These are phyloP conservation scores for Drosophila sproati DNA, from an alignment of 1,140 invertebrate species.

Conservation along the genomic window DNA sequence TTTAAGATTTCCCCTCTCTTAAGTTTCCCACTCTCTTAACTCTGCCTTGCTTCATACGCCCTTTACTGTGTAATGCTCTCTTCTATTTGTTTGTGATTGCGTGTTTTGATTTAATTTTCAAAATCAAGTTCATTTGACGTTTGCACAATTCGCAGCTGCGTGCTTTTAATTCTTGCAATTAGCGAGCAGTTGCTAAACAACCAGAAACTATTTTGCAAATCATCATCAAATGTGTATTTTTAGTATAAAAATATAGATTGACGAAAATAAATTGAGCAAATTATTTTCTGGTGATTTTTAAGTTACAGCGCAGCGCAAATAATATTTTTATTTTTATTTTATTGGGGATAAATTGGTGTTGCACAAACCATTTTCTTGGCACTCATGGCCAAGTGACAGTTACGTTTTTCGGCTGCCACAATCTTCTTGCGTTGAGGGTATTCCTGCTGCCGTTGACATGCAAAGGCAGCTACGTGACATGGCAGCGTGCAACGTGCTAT, in stretches of 20 bases:
- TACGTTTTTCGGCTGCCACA: slow-evolving; percentile 33
- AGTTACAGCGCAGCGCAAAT: not conserved
- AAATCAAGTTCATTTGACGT: slow-evolving; percentile 27
- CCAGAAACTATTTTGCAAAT: slow-evolving; percentile 21
- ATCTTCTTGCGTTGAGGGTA: slow-evolving; percentile 11
- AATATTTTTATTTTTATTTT: not conserved
- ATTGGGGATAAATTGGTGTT: not conserved
- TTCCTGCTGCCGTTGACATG: slow-evolving; percentile 57
- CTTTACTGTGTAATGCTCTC: not conserved
- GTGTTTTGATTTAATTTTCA: slow-evolving; percentile 3
- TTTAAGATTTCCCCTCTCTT: not conserved
- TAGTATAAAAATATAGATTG: not conserved
- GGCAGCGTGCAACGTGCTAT: slow-evolving; percentile 51
- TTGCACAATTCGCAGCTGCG: slow-evolving; percentile 20
- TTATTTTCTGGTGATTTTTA: not conserved
- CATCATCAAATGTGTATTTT: not conserved
- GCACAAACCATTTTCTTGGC: slow-evolving; percentile 40
- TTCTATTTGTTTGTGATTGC: not conserved
- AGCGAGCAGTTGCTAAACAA: slow-evolving; percentile 31
- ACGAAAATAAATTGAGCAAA: not conserved
- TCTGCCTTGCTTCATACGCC: too few species aligned
- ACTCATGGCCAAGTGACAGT: slow-evolving; percentile 36
- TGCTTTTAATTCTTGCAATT: slow-evolving; percentile 36
- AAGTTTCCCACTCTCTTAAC: not conserved
- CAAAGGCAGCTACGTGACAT: slow-evolving; percentile 77